Conservation (phyloP, 2,113 vertebrate genomes). For the Oostethus manadensis region DNA sequence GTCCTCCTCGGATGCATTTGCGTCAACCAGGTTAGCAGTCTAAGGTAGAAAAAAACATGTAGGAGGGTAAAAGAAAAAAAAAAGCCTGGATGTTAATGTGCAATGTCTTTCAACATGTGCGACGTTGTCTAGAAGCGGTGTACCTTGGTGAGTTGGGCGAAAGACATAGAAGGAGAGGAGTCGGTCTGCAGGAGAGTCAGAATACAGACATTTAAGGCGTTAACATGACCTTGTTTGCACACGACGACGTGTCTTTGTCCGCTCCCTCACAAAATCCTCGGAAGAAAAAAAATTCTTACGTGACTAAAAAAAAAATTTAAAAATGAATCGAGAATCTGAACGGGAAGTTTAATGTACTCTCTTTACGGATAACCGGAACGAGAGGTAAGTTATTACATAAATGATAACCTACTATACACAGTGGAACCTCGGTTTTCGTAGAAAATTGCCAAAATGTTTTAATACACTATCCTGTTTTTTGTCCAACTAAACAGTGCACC, state of each 20-base stretch:
- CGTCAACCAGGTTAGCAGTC: constrained; percentile 98
- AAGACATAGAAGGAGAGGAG: constrained; percentile 93
- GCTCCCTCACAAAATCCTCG: constrained; percentile 7
- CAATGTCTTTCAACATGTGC: not conserved
- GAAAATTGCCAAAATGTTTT: too few relatives aligned
- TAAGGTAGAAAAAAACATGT: constrained; percentile 54
- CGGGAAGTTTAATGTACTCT: too few relatives aligned
- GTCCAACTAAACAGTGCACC: too few relatives aligned
- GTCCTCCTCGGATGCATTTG: constrained; percentile 98
- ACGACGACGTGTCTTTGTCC: constrained; percentile 19
- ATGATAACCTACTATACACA: too few relatives aligned
- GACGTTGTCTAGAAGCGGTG: not conserved
- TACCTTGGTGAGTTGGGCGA: constrained; percentile 99
- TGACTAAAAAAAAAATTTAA: too few relatives aligned
- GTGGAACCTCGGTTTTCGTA: too few relatives aligned
- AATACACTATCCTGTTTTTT: too few relatives aligned
- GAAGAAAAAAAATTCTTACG: not conserved
- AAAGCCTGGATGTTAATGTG: not conserved
- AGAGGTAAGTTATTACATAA: too few relatives aligned
- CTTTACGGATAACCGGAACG: too few relatives aligned
- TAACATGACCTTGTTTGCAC: constrained; percentile 63
- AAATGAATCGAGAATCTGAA: too few relatives aligned
- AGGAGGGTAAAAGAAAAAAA: not conserved
- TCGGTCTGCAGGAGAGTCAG: constrained; percentile 91
- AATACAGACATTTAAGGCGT: constrained; percentile 81